Base-by-base conservation (phyloP, 2,797 vertebrate genomes). In the Poecilia gillii region DNA sequence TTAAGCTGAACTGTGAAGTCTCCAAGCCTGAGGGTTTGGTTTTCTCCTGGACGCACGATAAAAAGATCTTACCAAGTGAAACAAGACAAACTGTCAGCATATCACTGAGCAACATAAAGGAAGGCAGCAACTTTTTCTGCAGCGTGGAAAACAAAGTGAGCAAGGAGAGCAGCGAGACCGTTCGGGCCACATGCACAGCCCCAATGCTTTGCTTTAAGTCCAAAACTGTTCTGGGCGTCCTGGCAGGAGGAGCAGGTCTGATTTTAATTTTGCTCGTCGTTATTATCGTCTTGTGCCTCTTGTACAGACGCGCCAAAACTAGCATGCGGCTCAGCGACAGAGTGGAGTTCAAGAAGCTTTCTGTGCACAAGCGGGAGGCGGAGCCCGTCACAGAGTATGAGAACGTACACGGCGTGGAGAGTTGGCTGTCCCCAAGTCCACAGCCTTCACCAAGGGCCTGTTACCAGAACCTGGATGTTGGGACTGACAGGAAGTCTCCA, bases 1-100 rank as follows among this genome's bases (percentile, higher is more conserved):
- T 92, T 6, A 83, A 72, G 23, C 82, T 95, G 1, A 82, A 70
- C 0, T 95, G 94, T 79, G 0, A 66, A 0, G 78, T 83, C 4
- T 55, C 36, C 33, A 81, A 84, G 39, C 76, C 80, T 55, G 80
- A 89, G 43, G 84, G 68, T 80, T 47, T 91, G 87, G 16, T 11
- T 25, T 93, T 91, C 71, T 88, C 86, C 0, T 95, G 94, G 94
- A 87, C 41, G 0, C 75, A 85, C 0, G 78, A 92, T 49, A 85
- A 72, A 4, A 90, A 83, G 36, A 31, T 33, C 0, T 74, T 94
- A 33, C 39, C 23, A 4, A 72, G 53, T 0, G 92, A 93, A 77
- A 91, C 62, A 2, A 76, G 5, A 28, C 81, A 84, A 78, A 87
- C 76, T 0, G 73, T 94, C 79, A 91, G 81, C 20, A 20, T 91